Percentiles rank a stretch among this genome's conserved stretches.
These are phyloP conservation scores for Scopus umbretta DNA, from an alignment of 2,113 vertebrate species.

Conservation along the genomic window DNA sequence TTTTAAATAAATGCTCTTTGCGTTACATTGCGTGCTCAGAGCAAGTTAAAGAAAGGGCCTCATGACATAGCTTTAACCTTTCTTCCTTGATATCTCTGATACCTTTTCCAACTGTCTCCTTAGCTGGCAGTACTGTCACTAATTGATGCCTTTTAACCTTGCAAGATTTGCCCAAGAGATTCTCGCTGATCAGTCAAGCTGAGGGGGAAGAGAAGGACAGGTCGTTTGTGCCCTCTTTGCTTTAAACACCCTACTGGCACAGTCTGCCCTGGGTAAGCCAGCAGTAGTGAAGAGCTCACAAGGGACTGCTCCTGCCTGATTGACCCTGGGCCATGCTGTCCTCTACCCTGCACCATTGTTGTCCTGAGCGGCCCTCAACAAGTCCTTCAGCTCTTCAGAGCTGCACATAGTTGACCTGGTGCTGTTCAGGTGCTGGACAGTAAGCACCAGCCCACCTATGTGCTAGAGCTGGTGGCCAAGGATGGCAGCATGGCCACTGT, in stretches of 20 bases:
- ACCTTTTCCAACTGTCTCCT: background rate
- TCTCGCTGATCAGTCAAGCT: background rate
- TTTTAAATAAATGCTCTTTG: background rate
- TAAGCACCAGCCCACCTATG: slow-evolving; percentile 69
- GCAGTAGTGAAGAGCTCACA: background rate
- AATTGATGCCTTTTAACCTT: background rate
- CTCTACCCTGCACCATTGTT: background rate
- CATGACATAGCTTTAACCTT: background rate
- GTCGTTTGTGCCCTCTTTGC: background rate
- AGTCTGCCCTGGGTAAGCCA: background rate
- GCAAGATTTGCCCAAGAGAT: background rate
- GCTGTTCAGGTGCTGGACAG: slow-evolving; percentile 72
- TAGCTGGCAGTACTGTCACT: background rate
- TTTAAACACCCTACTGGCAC: background rate
- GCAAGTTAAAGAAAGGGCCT: background rate
- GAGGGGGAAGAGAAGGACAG: background rate
- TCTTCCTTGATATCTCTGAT: background rate
- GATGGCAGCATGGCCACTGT: slow-evolving; percentile 75
- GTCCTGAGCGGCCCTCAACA: slow-evolving; percentile 59
- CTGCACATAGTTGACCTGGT: slow-evolving; percentile 75
- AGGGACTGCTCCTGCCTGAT: background rate
- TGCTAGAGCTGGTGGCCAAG: slow-evolving; percentile 77
- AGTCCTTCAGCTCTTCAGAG: slow-evolving; percentile 74
- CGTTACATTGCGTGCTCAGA: background rate
- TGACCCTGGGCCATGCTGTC: background rate